Percentiles rank a stretch among this genome's conserved stretches.
Evolutionary conservation across 2,888 invertebrate genomes (phyloP).

Genomic region (Micoletzkya japonica): DNA sequence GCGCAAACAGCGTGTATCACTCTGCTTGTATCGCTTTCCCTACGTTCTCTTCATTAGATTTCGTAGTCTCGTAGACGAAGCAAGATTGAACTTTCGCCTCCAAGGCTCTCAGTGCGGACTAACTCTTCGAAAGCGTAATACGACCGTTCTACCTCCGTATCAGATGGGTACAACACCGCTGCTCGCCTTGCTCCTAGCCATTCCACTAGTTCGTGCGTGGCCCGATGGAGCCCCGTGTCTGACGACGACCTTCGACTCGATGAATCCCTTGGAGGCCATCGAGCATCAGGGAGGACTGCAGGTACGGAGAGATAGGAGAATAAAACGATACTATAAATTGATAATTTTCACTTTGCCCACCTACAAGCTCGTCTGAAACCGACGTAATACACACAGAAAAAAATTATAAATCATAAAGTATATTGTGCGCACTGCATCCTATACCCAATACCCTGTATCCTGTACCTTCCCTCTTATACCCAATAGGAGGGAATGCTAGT

Average conservation of each 20-base stretch:
- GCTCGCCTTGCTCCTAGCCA: constrained; percentile 7
- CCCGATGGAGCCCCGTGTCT: constrained; percentile 53
- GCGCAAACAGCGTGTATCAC: neutral
- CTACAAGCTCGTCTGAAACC: too few relatives aligned
- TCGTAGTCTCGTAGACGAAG: neutral
- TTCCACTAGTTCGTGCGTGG: constrained; percentile 11
- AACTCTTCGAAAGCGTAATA: neutral
- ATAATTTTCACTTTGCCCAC: too few relatives aligned
- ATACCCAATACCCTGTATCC: too few relatives aligned
- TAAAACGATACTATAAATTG: too few relatives aligned
- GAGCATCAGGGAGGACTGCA: constrained; percentile 62
- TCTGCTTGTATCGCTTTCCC: neutral
- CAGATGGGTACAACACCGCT: constrained; percentile 14
- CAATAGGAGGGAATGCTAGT: too few relatives aligned
- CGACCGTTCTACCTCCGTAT: neutral
- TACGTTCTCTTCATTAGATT: neutral
- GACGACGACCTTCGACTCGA: constrained; percentile 55
- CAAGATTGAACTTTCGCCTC: neutral
- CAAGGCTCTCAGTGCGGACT: neutral
- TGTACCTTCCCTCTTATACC: neutral
- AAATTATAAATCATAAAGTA: too few relatives aligned
- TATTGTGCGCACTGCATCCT: too few relatives aligned
- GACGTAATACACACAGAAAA: too few relatives aligned
- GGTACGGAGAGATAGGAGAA: too few relatives aligned
- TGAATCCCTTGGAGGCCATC: constrained; percentile 63